A percentile compares a stretch with the other conserved stretches of the same genome.
These are phyloP conservation scores for Charanyca ferruginea DNA, from an alignment of 2,888 invertebrate species.

Conservation along the genomic window DNA sequence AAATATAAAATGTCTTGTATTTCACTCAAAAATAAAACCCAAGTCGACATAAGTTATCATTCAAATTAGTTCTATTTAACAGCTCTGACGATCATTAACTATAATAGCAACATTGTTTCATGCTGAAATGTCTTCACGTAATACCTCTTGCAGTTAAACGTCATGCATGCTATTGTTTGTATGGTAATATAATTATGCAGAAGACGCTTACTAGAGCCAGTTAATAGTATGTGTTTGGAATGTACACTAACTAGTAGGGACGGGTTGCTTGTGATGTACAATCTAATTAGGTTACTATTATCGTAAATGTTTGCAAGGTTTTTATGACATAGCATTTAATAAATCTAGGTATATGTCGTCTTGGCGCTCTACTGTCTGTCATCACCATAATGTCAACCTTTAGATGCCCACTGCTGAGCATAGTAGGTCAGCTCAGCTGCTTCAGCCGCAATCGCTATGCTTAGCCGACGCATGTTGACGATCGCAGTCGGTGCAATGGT, in stretches of 20 bases:
- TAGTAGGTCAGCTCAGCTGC: too few species aligned
- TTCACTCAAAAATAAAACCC: too few species aligned
- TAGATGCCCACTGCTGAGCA: too few species aligned
- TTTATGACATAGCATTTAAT: neutral
- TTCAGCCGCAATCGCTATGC: too few species aligned
- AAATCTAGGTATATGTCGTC: too few species aligned
- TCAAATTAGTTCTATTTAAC: neutral
- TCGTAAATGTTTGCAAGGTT: neutral
- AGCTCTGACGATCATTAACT: neutral
- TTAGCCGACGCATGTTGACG: too few species aligned
- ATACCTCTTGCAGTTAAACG: slow-evolving; percentile 4
- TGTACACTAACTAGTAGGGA: neutral
- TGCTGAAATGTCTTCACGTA: neutral
- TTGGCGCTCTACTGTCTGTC: too few species aligned
- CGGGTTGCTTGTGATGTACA: neutral
- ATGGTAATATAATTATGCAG: slow-evolving; percentile 8
- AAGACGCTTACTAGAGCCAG: neutral
- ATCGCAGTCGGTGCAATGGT: too few species aligned
- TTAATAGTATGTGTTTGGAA: slow-evolving; percentile 2
- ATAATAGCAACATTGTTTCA: slow-evolving; percentile 1
- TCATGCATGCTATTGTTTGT: slow-evolving; percentile 21
- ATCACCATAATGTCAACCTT: too few species aligned
- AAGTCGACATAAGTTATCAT: neutral
- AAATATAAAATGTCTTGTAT: too few species aligned
- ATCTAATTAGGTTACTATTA: neutral